Evolutionary conservation across 2,888 invertebrate species (phyloP), one percentile per base, ranked within the genome.

Genomic region (Erebia epiphron): DNA sequence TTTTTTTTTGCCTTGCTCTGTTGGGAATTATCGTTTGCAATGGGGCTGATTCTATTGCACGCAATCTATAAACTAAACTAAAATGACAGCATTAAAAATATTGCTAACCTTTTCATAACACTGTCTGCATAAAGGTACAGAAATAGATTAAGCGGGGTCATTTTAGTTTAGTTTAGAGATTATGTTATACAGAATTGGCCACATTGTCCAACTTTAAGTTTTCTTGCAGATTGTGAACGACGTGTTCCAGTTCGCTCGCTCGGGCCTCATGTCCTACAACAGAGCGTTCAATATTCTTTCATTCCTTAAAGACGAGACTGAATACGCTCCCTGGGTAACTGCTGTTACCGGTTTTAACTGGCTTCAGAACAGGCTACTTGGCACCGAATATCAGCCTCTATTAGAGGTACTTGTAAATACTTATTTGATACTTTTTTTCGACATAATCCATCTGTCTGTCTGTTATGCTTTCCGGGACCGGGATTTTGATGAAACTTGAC

Each of bases 291-390:
- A 94, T 16, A 91, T 97, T 35, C 91, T 96, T 0, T 91, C 94
- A 1, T 98, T 97, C 89, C 89, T 98, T 73, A 85, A 90, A 67
- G 87, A 94, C 11, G 97, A 97, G 85, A 93, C 86, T 0, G 94
- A 95, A 14, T 97, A 97, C 79, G 91, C 96, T n/a, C 97, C 98
- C 0, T 98, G 98, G 98, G 91, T 94, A 7, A 93, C 96, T 0
- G 96, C 96, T 0, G 82, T 95, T 7, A 87, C 86, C 72, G 94
- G 94, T 21, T 92, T 95, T 75, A 86, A 76, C 16, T 95, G 94
- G 90, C 77, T 95, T 1, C 87, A 89, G 60, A 87, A 83, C 74
- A 83, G 92, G 73, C 82, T 92, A 0, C 79, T 79, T 66, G 85
- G 86, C 7, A 84, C 84, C 1, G 2, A 75, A 0, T 72, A 81